phyloP scores from a whole-genome alignment of 1,140 invertebrate genomes.

The roundworm (Caenorhabditis elegans) region DNA sequence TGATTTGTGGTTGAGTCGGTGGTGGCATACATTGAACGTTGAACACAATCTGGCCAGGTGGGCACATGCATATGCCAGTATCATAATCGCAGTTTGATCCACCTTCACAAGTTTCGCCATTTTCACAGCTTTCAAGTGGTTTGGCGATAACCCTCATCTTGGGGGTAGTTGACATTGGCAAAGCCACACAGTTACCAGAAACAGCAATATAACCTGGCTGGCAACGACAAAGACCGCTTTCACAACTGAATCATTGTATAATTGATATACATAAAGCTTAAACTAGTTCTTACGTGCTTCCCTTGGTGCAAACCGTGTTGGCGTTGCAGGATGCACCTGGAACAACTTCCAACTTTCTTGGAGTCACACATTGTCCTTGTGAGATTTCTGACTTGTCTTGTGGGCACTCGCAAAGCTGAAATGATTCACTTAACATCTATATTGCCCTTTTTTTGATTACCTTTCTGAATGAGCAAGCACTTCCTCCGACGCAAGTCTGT shows the following conservation, averaged over 20 bases:
- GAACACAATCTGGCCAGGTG: conserved; percentile 42
- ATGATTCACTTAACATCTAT: not conserved
- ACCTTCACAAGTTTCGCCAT: conserved; percentile 44
- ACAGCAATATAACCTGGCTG: conserved; percentile 53
- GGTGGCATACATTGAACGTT: conserved; percentile 42
- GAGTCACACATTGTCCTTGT: conserved; percentile 54
- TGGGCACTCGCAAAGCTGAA: conserved; percentile 59
- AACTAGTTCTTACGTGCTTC: conserved; percentile 52
- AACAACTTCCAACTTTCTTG: conserved; percentile 33
- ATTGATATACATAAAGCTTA: not conserved
- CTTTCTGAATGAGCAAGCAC: conserved; percentile 49
- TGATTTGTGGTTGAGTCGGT: conserved; percentile 7
- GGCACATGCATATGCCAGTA: conserved; percentile 51
- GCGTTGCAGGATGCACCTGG: conserved; percentile 55
- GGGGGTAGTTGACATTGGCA: conserved; percentile 43
- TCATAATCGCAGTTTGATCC: conserved; percentile 48
- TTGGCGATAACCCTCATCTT: conserved; percentile 1
- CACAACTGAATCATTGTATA: conserved; percentile 47
- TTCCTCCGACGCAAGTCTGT: conserved; percentile 58
- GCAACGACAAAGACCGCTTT: conserved; percentile 55
- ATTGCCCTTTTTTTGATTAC: not conserved
- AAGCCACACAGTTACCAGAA: conserved; percentile 51
- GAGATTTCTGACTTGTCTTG: conserved; percentile 54
- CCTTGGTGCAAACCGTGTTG: conserved; percentile 51
- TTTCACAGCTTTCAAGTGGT: conserved; percentile 41